These are phyloP conservation scores for Bradypus variegatus DNA, from an alignment of 2,797 vertebrate species.

Conservation along the genomic window DNA sequence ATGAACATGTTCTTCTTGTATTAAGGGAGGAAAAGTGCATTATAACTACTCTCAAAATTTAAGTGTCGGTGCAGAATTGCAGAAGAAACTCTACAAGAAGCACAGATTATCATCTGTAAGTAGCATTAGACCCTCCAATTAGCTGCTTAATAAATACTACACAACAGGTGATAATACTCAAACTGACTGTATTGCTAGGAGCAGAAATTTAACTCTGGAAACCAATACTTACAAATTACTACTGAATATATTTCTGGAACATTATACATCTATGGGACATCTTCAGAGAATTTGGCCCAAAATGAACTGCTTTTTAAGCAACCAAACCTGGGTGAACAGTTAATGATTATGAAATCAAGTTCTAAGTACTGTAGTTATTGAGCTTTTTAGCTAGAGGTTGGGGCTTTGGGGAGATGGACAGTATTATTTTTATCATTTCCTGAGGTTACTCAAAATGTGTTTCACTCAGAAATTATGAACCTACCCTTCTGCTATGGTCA, in stretches of 20 bases:
- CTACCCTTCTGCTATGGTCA: neutral
- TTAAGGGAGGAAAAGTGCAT: neutral
- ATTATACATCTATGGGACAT: neutral
- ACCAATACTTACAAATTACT: neutral
- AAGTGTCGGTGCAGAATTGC: neutral
- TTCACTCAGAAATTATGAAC: neutral
- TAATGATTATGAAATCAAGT: neutral
- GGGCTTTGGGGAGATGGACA: neutral
- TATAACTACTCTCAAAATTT: neutral
- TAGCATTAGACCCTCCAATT: neutral
- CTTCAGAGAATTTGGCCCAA: neutral
- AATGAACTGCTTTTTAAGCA: constrained; percentile 17
- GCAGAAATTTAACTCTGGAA: neutral
- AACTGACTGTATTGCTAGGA: neutral
- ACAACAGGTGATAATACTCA: neutral
- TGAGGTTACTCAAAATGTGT: neutral
- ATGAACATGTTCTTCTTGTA: neutral
- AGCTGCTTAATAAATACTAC: neutral
- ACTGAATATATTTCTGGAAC: neutral
- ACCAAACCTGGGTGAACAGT: neutral
- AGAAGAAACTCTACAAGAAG: neutral
- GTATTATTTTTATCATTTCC: neutral
- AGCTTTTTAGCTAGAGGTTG: neutral
- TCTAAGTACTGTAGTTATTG: neutral
- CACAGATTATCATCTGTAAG: neutral